Conservation (phyloP, 2,797 vertebrate species). For the Apodemus agrarius region DNA sequence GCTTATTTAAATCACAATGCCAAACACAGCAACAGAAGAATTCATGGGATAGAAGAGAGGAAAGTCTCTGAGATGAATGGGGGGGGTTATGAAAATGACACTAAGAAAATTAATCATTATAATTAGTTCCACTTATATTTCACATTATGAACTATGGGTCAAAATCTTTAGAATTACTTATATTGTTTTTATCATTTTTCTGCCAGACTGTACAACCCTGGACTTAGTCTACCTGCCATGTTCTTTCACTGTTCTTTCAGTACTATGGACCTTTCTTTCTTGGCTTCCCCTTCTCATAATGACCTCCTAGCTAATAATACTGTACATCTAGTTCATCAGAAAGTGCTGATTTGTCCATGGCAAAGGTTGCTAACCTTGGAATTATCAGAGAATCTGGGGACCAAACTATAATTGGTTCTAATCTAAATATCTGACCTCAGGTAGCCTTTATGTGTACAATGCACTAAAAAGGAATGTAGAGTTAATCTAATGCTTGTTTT, state of each 20-base stretch:
- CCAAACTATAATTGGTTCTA: neutral
- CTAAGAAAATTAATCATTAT: neutral
- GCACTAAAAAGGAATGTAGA: neutral
- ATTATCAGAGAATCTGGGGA: neutral
- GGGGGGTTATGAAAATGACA: neutral
- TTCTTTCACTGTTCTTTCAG: neutral
- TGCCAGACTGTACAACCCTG: accelerated
- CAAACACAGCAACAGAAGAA: neutral
- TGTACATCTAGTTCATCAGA: neutral
- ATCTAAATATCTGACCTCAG: neutral
- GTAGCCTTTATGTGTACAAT: neutral
- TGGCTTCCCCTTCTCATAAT: neutral
- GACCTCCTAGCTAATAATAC: neutral
- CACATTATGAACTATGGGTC: neutral
- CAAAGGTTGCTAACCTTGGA: neutral
- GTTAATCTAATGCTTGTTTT: constrained; percentile 12
- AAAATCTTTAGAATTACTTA: neutral
- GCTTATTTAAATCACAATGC: neutral
- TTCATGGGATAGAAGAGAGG: neutral
- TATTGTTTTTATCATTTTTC: neutral
- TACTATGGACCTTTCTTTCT: neutral
- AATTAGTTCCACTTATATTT: neutral
- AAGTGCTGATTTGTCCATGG: neutral
- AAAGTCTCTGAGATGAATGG: accelerated
- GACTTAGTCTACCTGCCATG: neutral